A percentile compares a stretch with the other conserved stretches of the same genome.
Evolutionary conservation across 2,888 invertebrate species (phyloP).

Genomic region (Norana najaformis): DNA sequence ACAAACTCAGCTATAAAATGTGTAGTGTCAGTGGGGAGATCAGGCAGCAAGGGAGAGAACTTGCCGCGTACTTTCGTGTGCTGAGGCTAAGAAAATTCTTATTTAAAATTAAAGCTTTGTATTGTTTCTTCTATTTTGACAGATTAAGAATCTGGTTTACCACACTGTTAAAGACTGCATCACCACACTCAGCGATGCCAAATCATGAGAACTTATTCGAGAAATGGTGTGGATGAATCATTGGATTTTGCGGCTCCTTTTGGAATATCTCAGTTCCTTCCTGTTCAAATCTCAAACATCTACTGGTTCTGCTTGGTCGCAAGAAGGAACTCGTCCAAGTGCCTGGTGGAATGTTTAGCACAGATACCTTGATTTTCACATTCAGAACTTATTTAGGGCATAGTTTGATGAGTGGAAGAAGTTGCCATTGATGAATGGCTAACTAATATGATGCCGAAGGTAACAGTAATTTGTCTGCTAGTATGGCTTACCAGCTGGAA

Average conservation of each 20-base stretch:
- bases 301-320: background rate
- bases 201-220: background rate
- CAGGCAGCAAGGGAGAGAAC: background rate
- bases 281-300: background rate
- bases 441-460: background rate
- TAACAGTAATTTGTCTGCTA: background rate
- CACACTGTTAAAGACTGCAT: constrained; percentile 21
- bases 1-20: background rate
- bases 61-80: background rate
- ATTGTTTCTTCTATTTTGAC: background rate
- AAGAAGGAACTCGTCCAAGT: background rate
- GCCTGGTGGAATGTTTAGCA: background rate
- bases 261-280: background rate
- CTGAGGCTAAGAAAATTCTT: background rate
- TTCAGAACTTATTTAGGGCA: background rate
- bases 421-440: background rate
- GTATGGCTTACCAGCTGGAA: background rate
- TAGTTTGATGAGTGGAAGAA: background rate
- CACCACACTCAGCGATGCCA: background rate
- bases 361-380: background rate
- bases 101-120: background rate
- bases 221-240: background rate
- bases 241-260: background rate
- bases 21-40: background rate
- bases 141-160: constrained; percentile 24